Conservation (phyloP, 1,140 invertebrate species). For the Drosophila persimilis region DNA sequence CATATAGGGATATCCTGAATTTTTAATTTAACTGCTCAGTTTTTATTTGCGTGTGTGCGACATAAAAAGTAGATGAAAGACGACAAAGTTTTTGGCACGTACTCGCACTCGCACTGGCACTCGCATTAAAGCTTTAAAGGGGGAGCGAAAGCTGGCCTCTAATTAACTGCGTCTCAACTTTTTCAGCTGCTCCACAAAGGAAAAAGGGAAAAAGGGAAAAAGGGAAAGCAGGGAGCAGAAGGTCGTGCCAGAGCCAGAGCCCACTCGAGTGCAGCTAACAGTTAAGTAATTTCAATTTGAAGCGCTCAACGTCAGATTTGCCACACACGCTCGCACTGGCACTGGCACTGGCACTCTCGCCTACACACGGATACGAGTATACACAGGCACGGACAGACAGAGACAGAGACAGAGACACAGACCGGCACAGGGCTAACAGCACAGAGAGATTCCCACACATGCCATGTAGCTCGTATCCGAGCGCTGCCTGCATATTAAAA, state of each 20-base stretch:
- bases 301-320: slow-evolving; percentile 49
- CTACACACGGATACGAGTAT: slow-evolving; percentile 2
- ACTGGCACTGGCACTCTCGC: too few relatives aligned
- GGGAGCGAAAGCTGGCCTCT: slow-evolving; percentile 2
- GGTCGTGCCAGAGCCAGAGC: slow-evolving; percentile 1
- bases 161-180: slow-evolving; percentile 53
- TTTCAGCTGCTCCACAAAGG: slow-evolving; percentile 9
- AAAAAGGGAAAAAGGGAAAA: neutral
- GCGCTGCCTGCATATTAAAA: slow-evolving; percentile 68
- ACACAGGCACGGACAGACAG: slow-evolving; percentile 1
- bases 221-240: neutral
- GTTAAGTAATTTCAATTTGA: slow-evolving; percentile 65
- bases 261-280: slow-evolving; percentile 38
- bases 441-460: neutral
- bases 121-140: slow-evolving; percentile 36
- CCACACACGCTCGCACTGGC: slow-evolving; percentile 8
- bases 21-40: slow-evolving; percentile 68
- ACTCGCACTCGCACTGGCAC: neutral
- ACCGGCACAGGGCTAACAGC: neutral
- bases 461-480: slow-evolving; percentile 8
- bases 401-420: neutral
- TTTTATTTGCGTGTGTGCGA: slow-evolving; percentile 64
- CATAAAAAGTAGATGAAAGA: slow-evolving; percentile 23
- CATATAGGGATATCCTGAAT: slow-evolving; percentile 38
- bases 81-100: neutral